These are phyloP conservation scores for Epsilonema sp. DNA, from an alignment of 2,888 invertebrate species.

Conservation along the genomic window DNA sequence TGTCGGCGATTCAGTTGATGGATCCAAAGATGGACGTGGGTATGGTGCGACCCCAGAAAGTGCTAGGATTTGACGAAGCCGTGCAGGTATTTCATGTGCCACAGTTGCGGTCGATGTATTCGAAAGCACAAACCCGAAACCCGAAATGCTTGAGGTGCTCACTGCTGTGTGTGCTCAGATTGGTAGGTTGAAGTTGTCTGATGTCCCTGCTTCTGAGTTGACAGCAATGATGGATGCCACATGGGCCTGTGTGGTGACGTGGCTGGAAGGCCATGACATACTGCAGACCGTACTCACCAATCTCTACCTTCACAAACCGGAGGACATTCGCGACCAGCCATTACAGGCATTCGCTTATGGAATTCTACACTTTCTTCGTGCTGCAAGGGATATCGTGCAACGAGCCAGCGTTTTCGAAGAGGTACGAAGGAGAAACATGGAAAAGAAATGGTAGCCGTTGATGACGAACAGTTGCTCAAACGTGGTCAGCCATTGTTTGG, in stretches of 20 bases:
- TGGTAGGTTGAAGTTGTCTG: conserved; percentile 23
- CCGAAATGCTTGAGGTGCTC: not conserved
- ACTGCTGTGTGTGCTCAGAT: not conserved
- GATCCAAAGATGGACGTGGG: conserved; percentile 99
- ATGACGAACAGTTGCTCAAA: too few species aligned
- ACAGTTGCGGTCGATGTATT: not conserved
- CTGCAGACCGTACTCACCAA: conserved; percentile 94
- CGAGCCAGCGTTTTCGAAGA: conserved; percentile 22
- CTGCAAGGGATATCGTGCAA: conserved; percentile 66
- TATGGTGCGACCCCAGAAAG: conserved; percentile 48
- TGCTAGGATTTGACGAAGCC: conserved; percentile 5
- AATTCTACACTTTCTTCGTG: conserved; percentile 65
- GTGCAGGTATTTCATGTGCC: not conserved
- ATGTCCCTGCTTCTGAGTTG: conserved; percentile 53
- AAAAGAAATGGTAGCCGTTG: too few species aligned
- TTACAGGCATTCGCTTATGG: conserved; percentile 67
- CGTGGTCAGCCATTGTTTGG: too few species aligned
- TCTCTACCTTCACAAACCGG: conserved; percentile 52
- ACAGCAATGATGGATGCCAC: conserved; percentile 86
- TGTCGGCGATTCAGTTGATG: conserved; percentile 99
- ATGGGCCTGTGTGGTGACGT: conserved; percentile 71
- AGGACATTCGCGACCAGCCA: conserved; percentile 25
- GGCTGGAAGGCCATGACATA: conserved; percentile 86
- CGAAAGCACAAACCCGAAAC: not conserved
- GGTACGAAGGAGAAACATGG: too few species aligned